These are phyloP conservation scores for Rachycentron canadum DNA, from an alignment of 2,797 vertebrate genomes.

Conservation along the genomic window DNA sequence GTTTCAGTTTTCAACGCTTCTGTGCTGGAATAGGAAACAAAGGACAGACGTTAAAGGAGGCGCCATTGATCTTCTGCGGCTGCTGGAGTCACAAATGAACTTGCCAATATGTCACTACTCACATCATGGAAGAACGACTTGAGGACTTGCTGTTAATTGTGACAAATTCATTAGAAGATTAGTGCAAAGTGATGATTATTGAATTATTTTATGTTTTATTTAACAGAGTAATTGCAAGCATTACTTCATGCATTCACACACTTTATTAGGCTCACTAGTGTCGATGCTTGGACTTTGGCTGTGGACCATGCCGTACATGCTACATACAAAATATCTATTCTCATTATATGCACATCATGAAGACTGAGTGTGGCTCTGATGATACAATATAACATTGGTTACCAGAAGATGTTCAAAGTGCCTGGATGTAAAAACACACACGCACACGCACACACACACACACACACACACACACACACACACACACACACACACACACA, in stretches of 20 bases:
- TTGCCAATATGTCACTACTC: conserved; percentile 60
- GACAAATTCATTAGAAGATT: conserved; percentile 53
- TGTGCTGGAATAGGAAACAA: conserved; percentile 53
- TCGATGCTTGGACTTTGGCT: not conserved
- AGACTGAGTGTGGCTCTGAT: conserved; percentile 33
- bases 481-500: too few species aligned
- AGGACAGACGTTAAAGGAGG: conserved; percentile 25
- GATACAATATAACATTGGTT: conserved; percentile 34
- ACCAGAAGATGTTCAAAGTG: conserved; percentile 18
- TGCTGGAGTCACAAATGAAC: conserved; percentile 58
- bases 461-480: too few species aligned
- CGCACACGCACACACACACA: too few species aligned
- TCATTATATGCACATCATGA: conserved; percentile 28
- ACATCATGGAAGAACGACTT: conserved; percentile 46
- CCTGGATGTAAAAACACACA: conserved; percentile 4
- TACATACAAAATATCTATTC: conserved; percentile 6
- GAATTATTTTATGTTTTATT: conserved; percentile 57
- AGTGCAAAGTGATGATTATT: conserved; percentile 53
- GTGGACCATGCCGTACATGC: not conserved
- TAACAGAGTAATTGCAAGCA: conserved; percentile 33
- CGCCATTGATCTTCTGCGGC: conserved; percentile 57
- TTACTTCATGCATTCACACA: conserved; percentile 22
- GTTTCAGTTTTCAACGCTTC: conserved; percentile 56
- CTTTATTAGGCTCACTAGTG: conserved; percentile 13
- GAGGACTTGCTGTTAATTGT: conserved; percentile 47